These are phyloP conservation scores for Rafetus swinhoei DNA, from an alignment of 2,113 vertebrate species.

Conservation along the genomic window DNA sequence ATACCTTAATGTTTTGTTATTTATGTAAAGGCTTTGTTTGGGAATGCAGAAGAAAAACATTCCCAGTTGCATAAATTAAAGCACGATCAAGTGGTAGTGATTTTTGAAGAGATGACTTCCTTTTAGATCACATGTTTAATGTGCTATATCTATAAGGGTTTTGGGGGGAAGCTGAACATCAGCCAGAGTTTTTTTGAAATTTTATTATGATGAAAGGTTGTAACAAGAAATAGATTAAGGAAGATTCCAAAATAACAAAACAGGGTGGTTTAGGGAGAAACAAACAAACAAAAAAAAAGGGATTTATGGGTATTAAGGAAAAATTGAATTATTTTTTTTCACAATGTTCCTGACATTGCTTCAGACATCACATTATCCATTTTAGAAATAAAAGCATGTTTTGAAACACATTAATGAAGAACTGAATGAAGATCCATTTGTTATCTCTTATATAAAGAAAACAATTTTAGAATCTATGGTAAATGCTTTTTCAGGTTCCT, in stretches of 20 bases:
- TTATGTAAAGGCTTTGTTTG: not conserved
- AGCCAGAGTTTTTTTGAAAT: not conserved
- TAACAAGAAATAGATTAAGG: not conserved
- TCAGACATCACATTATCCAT: not conserved
- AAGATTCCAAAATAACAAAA: not conserved
- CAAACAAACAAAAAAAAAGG: not conserved
- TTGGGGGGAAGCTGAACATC: not conserved
- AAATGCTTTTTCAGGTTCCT: not conserved
- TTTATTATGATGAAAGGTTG: not conserved
- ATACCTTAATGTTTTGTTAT: not conserved
- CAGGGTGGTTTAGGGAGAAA: not conserved
- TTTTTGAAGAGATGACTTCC: not conserved
- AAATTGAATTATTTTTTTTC: not conserved
- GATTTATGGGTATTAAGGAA: conserved; percentile 25
- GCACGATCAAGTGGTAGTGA: not conserved
- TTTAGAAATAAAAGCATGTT: conserved; percentile 6
- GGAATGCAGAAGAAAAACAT: not conserved
- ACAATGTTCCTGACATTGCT: not conserved
- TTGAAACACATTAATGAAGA: not conserved
- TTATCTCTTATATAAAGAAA: conserved; percentile 40
- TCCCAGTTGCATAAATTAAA: not conserved
- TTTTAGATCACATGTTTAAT: not conserved
- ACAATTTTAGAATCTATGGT: not conserved
- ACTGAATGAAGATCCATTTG: not conserved
- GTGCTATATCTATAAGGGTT: rapidly evolving